phyloP scores from a whole-genome alignment of 2,888 invertebrate genomes.

The Halictus quadricinctus region DNA sequence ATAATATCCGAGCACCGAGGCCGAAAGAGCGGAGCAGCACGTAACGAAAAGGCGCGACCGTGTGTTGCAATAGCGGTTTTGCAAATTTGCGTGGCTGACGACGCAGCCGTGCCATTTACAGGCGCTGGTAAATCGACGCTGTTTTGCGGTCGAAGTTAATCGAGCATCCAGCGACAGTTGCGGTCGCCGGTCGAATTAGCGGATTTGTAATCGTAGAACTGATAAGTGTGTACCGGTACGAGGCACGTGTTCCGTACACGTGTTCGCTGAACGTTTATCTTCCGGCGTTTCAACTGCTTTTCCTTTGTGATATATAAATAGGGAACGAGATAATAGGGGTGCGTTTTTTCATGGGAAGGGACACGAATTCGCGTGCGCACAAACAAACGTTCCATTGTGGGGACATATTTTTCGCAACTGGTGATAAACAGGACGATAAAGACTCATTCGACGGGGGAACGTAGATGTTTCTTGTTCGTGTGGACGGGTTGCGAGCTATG shows the following conservation, averaged over 20 bases:
- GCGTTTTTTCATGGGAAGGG: neutral
- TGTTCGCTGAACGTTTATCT: conserved; percentile 15
- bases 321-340: neutral
- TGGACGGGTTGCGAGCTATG: neutral
- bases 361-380: conserved; percentile 8
- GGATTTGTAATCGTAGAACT: conserved; percentile 19
- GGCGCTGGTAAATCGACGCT: conserved; percentile 22
- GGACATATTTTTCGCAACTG: conserved; percentile 31
- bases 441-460: conserved; percentile 1
- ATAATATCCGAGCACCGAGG: neutral
- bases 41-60: conserved; percentile 8
- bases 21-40: neutral
- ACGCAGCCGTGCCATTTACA: conserved; percentile 35
- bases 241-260: neutral
- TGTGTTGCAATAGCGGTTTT: conserved; percentile 8
- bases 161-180: conserved; percentile 6
- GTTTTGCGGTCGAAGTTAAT: conserved; percentile 16
- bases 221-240: neutral
- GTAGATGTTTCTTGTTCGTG: conserved; percentile 3
- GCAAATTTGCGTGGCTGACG: conserved; percentile 25
- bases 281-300: conserved; percentile 12
- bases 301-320: conserved; percentile 11
- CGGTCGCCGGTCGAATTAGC: conserved; percentile 10
- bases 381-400: neutral
- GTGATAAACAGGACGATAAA: conserved; percentile 4